phyloP scores from a whole-genome alignment of 1,140 invertebrate genomes.

The Apis florea region DNA sequence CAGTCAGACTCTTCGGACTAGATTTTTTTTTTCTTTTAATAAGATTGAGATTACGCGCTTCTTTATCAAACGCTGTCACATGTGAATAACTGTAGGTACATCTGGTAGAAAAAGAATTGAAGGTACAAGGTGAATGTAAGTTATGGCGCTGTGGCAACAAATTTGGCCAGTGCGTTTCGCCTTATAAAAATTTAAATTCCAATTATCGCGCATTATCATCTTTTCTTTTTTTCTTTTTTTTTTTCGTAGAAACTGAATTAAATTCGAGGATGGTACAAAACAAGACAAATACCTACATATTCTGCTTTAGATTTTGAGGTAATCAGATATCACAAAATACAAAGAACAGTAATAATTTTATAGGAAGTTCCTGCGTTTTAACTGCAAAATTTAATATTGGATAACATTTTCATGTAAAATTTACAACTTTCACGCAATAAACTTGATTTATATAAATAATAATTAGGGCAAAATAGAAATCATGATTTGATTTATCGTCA shows the following conservation, averaged over 20 bases:
- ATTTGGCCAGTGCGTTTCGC: slow-evolving; percentile 52
- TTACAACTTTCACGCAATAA: not conserved
- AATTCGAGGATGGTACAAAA: slow-evolving; percentile 29
- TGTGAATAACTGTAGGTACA: slow-evolving; percentile 59
- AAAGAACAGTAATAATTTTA: slow-evolving; percentile 45
- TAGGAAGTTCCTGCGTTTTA: slow-evolving; percentile 8
- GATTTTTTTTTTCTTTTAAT: slow-evolving; percentile 61
- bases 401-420: slow-evolving; percentile 2
- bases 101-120: slow-evolving; percentile 66
- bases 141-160: slow-evolving; percentile 34
- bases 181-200: slow-evolving; percentile 24
- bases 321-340: slow-evolving; percentile 55
- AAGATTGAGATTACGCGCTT: slow-evolving; percentile 61
- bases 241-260: slow-evolving; percentile 18
- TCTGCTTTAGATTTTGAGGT: slow-evolving; percentile 31
- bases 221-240: not conserved
- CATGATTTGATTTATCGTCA: slow-evolving; percentile 9
- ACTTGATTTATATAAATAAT: slow-evolving; percentile 4
- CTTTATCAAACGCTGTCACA: slow-evolving; percentile 63
- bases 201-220: slow-evolving; percentile 12
- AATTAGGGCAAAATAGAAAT: slow-evolving; percentile 31
- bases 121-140: slow-evolving; percentile 47
- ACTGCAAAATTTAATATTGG: slow-evolving; percentile 28
- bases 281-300: slow-evolving; percentile 36
- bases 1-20: slow-evolving; percentile 71